phyloP scores from a whole-genome alignment of 2,797 vertebrate species.

The Spizella passerina region DNA sequence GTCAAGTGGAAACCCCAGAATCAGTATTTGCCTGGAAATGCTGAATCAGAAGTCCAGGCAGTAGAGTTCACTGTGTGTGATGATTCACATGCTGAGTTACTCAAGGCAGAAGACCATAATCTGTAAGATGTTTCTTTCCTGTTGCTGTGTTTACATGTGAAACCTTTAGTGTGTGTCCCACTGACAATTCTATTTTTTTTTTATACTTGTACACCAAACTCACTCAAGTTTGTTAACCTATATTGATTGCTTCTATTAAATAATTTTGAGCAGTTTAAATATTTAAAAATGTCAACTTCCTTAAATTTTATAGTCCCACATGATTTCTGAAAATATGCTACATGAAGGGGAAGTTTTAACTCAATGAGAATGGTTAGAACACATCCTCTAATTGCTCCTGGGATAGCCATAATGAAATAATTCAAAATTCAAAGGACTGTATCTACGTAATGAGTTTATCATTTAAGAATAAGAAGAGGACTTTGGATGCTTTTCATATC shows the following conservation, averaged over 20 bases:
- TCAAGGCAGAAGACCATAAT: neutral
- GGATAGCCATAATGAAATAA: neutral
- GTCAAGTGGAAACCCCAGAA: neutral
- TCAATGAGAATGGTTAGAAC: neutral
- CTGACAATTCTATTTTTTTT: neutral
- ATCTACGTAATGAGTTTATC: neutral
- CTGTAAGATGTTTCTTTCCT: neutral
- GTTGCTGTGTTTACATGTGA: neutral
- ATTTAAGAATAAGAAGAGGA: neutral
- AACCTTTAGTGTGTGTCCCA: neutral
- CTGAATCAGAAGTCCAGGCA: neutral
- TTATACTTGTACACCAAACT: neutral
- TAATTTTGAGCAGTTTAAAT: neutral
- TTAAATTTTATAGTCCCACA: neutral
- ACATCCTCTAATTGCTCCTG: neutral
- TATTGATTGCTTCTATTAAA: neutral
- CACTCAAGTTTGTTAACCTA: neutral
- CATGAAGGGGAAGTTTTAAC: neutral
- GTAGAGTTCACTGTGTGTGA: accelerated
- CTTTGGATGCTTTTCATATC: neutral
- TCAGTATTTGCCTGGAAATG: neutral
- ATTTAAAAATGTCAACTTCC: neutral
- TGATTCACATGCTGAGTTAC: neutral
- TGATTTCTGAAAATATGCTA: neutral
- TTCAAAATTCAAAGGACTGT: neutral